Base-by-base conservation (phyloP, 2,113 vertebrate species). In the Bostrychus sinensis region DNA sequence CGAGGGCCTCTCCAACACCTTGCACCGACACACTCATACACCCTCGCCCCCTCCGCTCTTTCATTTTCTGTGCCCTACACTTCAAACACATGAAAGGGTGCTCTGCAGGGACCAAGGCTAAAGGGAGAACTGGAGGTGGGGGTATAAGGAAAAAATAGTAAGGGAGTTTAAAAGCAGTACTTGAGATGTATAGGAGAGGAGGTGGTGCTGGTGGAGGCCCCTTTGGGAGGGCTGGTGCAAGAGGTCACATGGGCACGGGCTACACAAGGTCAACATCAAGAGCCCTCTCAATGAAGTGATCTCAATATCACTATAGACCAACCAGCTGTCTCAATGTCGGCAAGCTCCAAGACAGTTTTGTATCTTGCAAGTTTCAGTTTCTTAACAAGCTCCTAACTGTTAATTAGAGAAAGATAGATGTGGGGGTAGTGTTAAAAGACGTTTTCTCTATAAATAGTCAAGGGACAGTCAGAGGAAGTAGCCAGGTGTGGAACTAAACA, bases 81-180 rank as follows among this genome's bases (percentile, higher is more conserved):
- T 92, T 93, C 90, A 93, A 93, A 93, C 86, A 91, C 89, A 91
- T 92, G 91, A 92, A 92, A 92, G 91, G 88, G 84, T 82, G 86
- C 90, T 91, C 88, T 87, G 87, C 85, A 43, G 92, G 89, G 91
- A 93, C 86, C 81, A 79, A 73, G 86, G 86, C 87, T 72, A 88
- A 87, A 89, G 85, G 77, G 86, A 83, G 75, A 76, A 80, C 72
- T 76, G 78, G 75, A 59, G 67, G 72, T 75, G 68, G 72, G 76
- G 62, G 74, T 76, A 25, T 11, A 68, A 72, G 62, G 78, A 41
- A 77, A 69, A 83, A 59, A 50, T 43, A 25, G 56, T 28, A 32
- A 28, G 25, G 57, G 39, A 70, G 78, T 82, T 83, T 83, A 66
- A 88, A 87, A 89, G 86, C 76, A 82, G 70, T 72, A 77, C 75